These are phyloP conservation scores for Orchesella flavescens DNA, from an alignment of 2,888 invertebrate species.

Conservation along the genomic window DNA sequence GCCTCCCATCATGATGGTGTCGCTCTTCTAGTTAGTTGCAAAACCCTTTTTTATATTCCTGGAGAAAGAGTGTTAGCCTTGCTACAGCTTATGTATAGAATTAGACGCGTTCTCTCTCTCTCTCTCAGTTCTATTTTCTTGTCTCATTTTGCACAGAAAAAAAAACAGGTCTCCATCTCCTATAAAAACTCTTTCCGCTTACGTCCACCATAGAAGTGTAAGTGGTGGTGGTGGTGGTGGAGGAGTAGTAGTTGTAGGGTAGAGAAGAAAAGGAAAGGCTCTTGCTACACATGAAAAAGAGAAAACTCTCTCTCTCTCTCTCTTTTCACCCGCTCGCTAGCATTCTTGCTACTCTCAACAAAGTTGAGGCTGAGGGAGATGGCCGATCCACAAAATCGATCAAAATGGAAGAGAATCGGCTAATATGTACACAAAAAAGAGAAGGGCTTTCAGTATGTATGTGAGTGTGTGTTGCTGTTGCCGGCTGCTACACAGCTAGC, in stretches of 20 bases:
- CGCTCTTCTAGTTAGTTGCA: no score
- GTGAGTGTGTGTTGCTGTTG: neutral
- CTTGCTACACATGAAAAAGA: neutral
- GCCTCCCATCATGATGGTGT: no score
- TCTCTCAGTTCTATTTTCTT: no score
- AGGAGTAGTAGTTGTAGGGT: no score
- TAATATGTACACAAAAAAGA: conserved; percentile 44
- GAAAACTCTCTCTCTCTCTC: conserved; percentile 11
- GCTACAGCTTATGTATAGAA: no score
- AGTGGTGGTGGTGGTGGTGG: no score
- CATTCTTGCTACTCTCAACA: neutral
- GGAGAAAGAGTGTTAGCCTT: no score
- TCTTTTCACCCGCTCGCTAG: neutral
- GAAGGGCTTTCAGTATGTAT: conserved; percentile 6
- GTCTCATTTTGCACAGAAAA: conserved; percentile 41
- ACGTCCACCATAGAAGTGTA: neutral
- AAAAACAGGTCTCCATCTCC: neutral
- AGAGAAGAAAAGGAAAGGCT: no score
- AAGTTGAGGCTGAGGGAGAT: conserved; percentile 64
- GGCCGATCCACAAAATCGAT: conserved; percentile 72
- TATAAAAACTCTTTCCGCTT: neutral
- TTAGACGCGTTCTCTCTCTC: no score
- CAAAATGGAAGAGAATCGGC: conserved; percentile 72
- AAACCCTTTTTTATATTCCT: no score
- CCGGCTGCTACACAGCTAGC: neutral